phyloP scores from a whole-genome alignment of 2,797 vertebrate species.

The Selene dorsalis region DNA sequence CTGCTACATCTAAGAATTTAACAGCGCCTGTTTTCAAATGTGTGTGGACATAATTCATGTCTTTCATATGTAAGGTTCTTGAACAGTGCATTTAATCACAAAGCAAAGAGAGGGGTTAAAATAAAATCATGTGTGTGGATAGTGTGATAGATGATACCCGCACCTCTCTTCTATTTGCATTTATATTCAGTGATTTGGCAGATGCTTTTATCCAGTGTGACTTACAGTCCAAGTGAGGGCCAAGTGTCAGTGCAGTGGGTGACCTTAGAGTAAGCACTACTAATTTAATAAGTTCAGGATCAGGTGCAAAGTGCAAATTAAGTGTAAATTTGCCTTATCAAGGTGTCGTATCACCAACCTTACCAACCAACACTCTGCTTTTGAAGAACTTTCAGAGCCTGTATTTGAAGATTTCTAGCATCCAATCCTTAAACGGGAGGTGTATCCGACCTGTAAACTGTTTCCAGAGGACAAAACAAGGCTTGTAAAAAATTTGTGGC shows the following conservation, averaged over 20 bases:
- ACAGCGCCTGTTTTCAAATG: background rate
- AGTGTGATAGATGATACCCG: background rate
- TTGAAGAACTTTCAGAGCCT: background rate
- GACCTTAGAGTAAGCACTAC: background rate
- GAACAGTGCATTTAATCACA: background rate
- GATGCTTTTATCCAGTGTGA: background rate
- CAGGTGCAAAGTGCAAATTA: too few relatives aligned
- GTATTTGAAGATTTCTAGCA: background rate
- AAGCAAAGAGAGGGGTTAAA: background rate
- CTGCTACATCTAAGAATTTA: background rate
- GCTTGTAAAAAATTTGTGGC: slow-evolving; percentile 16
- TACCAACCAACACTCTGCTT: background rate
- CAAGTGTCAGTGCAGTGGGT: background rate
- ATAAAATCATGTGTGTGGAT: background rate
- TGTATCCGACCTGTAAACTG: slow-evolving; percentile 7
- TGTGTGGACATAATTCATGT: background rate
- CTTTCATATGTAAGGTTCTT: background rate
- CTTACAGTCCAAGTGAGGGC: background rate
- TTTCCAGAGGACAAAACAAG: slow-evolving; percentile 11
- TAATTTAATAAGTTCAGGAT: too few relatives aligned
- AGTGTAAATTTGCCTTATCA: too few relatives aligned
- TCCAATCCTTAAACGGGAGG: background rate
- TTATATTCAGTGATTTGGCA: background rate
- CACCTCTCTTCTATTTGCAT: background rate
- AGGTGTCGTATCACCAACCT: background rate